Base-by-base conservation (phyloP, 2,797 vertebrate species). In the Craterocephalus amniculus region DNA sequence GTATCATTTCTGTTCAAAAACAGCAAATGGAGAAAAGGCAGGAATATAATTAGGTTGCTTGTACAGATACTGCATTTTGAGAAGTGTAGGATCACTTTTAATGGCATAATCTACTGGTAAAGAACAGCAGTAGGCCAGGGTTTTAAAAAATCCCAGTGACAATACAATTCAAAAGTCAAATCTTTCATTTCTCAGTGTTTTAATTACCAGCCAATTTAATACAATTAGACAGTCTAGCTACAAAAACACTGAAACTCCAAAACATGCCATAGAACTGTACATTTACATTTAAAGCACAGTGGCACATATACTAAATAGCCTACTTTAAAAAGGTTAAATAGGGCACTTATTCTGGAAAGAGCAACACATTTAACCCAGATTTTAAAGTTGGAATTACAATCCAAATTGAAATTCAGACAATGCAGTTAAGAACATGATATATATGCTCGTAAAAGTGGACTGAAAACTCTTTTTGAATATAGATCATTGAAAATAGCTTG, bases 391-490 rank as follows among this genome's bases (percentile, higher is more conserved):
- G 43, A 66, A 59, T 43, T 32, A 59, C 22, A 32, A 11, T 58
- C 7, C 34, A 11, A 45, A 58, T 40, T n/a, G 34, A 20, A 64
- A 10, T 45, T 14, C 16, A 29, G 51, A 31, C 27, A 66, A 31
- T 62, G 45, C 35, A 57, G 38, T 11, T 27, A 10, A 58, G 22
- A 35, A 31, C 38, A 62, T 24, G 45, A 40, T 70, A 29, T 64
- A 48, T 52, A 6, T 36, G n/a, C 43, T 27, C 10, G 31, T 40
- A 54, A n/a, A 56, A 63, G 36, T 49, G 12, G 55, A 67, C 63
- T 40, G n/a, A 4, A 54, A 61, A 63, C 40, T 8, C 68, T 58
- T 34, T 48, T 24, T 14, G 29, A 66, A 74, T 72, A 63, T 51
- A 24, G 13, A 11, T 24, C 10, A 35, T 31, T 32, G 20, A 62